Evolutionary conservation across 2,797 vertebrate genomes (phyloP).

Genomic region (Galagoides demidoff): DNA sequence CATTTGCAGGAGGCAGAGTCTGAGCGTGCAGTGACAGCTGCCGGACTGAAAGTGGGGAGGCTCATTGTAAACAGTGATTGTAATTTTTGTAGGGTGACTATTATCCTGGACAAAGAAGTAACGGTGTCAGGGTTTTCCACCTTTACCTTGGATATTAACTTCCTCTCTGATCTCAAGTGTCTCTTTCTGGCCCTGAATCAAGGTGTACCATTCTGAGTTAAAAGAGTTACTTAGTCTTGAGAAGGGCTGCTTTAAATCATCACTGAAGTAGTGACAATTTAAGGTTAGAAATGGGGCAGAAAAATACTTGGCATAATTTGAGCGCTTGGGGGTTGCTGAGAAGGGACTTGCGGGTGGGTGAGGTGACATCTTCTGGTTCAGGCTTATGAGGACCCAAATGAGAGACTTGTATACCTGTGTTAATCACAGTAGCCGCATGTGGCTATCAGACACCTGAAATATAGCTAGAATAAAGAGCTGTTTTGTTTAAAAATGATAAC

Average conservation of each 20-base stretch:
- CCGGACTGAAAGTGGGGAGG: constrained; percentile 17
- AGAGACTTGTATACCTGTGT: not conserved
- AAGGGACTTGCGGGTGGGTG: not conserved
- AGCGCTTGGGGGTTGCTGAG: not conserved
- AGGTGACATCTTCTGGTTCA: not conserved
- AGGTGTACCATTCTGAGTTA: not conserved
- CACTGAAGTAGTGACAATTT: not conserved
- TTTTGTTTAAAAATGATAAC: not conserved
- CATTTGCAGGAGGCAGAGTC: not conserved
- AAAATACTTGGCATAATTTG: not conserved
- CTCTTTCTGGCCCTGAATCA: not conserved
- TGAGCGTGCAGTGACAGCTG: not conserved
- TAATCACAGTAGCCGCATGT: not conserved
- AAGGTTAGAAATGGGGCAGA: not conserved
- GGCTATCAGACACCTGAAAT: not conserved
- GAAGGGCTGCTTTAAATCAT: not conserved
- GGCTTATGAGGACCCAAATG: not conserved
- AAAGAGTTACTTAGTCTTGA: not conserved
- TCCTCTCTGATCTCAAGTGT: not conserved
- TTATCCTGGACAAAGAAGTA: constrained; percentile 18
- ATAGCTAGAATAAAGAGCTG: not conserved
- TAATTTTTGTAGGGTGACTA: constrained; percentile 33
- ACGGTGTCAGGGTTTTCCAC: not conserved
- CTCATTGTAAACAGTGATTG: constrained; percentile 4
- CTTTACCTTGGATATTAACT: constrained; percentile 1